Base-by-base conservation (phyloP, 2,113 vertebrate genomes). In the Microtus ochrogaster region DNA sequence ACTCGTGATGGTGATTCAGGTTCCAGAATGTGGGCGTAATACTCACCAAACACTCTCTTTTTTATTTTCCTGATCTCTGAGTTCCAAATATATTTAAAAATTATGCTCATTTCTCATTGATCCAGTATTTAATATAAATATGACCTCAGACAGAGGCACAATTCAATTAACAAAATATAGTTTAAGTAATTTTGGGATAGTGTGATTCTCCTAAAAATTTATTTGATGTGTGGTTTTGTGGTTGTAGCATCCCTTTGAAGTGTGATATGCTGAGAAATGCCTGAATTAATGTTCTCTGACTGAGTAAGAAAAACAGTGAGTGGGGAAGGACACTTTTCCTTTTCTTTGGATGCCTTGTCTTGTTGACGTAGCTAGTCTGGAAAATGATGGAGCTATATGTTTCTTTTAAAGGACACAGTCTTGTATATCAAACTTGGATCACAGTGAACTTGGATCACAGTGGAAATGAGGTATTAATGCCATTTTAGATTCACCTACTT, bases 171-270 rank as follows among this genome's bases (percentile, higher is more conserved):
- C 77, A 97, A 92, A 94, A 85, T 33, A 6, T 85, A 93, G 90
- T 83, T 90, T 94, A 92, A 90, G 74, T 70, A 78, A 49, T 92
- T 74, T 93, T 86, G 9, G 78, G 83, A 44, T 86, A 70, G 41
- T 65, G 36, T 95, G 70, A 96, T 79, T 85, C 17, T 30, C 73
- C 65, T 83, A 89, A 93, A 94, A 78, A 2, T 39, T 76, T 39
- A 39, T 94, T 70, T 86, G 86, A 66, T 96, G 49, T 58, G 79
- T 94, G 70, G 5, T 90, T 89, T 87, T 13, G 0, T 89, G 36
- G 61, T 33, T 79, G 52, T 89, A 89, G 63, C 86, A 93, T 39
- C 86, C 94, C 17, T 96, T 82, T 92, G 88, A 82, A 96, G 90
- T 96, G 65, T 4, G 39, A 91, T 89, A 58, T 58, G 66, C 66